Conservation (phyloP, 2,113 vertebrate genomes). For the Caloenas nicobarica region DNA sequence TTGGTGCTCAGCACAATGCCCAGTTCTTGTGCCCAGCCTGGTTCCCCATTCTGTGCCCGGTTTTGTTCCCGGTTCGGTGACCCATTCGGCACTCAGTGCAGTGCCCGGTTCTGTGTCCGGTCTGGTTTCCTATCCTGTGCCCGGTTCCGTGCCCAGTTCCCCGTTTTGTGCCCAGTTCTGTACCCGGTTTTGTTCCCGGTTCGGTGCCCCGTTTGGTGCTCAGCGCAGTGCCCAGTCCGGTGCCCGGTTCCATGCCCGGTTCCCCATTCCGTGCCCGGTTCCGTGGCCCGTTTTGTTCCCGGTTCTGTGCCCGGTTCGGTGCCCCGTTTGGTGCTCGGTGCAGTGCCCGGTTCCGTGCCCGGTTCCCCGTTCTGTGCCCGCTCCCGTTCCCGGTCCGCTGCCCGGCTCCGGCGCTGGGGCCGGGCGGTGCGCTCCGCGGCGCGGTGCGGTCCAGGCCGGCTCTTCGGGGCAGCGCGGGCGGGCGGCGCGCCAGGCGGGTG, state of each 20-base stretch:
- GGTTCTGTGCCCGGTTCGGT: rapidly evolving
- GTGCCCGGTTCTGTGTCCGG: background rate
- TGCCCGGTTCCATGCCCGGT: background rate
- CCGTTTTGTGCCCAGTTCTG: too few relatives aligned
- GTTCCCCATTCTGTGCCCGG: too few relatives aligned
- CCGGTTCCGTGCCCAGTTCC: background rate
- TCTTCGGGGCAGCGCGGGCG: too few relatives aligned
- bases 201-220: rapidly evolving
- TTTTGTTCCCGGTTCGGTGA: background rate
- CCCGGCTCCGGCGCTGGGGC: too few relatives aligned
- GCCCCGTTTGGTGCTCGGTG: rapidly evolving
- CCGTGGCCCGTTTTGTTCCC: rapidly evolving
- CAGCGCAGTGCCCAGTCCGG: rapidly evolving
- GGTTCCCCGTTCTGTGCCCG: rapidly evolving
- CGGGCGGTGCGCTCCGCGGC: too few relatives aligned
- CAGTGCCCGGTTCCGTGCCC: too few relatives aligned
- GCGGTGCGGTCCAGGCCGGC: too few relatives aligned
- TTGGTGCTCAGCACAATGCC: too few relatives aligned
- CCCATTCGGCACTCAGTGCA: too few relatives aligned
- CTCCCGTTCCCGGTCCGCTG: too few relatives aligned
- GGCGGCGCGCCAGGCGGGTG: too few relatives aligned
- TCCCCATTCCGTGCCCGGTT: background rate
- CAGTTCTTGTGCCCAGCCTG: rapidly evolving
- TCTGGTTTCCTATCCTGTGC: too few relatives aligned
- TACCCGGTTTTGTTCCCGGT: background rate